Evolutionary conservation across 2,113 vertebrate genomes (phyloP).

Genomic region (Phoenicopterus ruber): DNA sequence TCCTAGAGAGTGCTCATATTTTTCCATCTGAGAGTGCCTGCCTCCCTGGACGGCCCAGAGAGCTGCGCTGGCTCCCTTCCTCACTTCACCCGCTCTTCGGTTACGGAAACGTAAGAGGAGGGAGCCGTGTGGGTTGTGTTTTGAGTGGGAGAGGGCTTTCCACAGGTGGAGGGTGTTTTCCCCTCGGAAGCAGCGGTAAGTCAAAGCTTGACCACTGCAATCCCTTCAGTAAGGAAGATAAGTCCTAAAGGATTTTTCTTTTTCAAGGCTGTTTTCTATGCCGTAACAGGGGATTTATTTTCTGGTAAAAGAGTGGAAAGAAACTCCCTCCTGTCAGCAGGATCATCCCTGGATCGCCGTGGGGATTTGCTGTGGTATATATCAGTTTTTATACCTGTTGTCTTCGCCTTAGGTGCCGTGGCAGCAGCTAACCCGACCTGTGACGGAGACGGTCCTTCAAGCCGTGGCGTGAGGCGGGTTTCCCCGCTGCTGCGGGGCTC

Average conservation of each 20-base stretch:
- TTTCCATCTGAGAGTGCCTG: background rate
- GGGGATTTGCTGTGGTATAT: background rate
- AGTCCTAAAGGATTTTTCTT: background rate
- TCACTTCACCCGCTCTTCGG: rapidly evolving
- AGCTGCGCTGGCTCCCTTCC: background rate
- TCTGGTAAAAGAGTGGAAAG: background rate
- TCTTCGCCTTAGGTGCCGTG: background rate
- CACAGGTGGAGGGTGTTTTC: background rate
- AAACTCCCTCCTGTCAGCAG: background rate
- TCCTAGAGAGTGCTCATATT: background rate
- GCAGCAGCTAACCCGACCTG: background rate
- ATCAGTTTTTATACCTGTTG: background rate
- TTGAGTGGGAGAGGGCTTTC: background rate
- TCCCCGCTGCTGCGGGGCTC: rapidly evolving
- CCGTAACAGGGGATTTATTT: background rate
- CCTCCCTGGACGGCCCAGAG: background rate
- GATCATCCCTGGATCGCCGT: background rate
- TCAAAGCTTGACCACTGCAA: background rate
- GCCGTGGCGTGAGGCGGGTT: background rate
- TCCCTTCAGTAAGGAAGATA: background rate
- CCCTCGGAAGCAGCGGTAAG: background rate
- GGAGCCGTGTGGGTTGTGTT: background rate
- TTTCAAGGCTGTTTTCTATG: background rate
- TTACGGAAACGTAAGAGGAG: rapidly evolving
- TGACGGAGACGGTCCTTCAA: background rate